Base-by-base conservation (phyloP, 2,797 vertebrate species). In the Geotrypetes seraphini region DNA sequence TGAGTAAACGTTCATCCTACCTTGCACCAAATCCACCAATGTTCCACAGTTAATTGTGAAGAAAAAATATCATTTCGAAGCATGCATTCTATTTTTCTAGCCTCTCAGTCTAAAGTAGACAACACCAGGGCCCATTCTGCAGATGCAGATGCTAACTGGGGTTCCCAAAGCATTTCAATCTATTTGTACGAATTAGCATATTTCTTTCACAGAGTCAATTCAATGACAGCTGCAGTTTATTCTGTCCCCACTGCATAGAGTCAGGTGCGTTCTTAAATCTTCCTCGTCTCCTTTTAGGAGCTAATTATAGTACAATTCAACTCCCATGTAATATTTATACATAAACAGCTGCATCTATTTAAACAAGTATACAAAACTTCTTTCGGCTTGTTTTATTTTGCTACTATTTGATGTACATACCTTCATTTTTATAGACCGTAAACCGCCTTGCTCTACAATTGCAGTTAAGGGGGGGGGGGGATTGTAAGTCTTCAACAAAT, bases 261-360 rank as follows among this genome's bases (percentile, higher is more conserved):
- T 75, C 78, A 75, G 74, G 73, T 77, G 78, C 65, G 36, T 65
- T 53, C 57, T 69, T 41, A 42, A 22, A 54, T 55, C 53, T 63
- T 75, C 53, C 63, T 66, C 59, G 56, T 57, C 49, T 68, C 54
- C 31, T 68, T 66, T 41, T 44, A 59, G 61, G 36, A 23, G 18
- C 50, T 69, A 65, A 71, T 69, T 73, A 66, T 52, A 47, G 47
- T 41, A 54, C 43, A 60, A 51, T 63, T 58, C n/a, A n/a, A n/a
- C 53, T 58, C 66, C 53, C 60, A 61, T 64, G 69, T 77, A 66
- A 63, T 71, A 61, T 54, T 75, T 66, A 58, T 61, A 63, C 60
- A 44, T 40, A 52, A 63, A 54, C 61, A 66, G 70, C 63, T 73
- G 57, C 53, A 61, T 66, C 60, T 56, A n/a, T n/a, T n/a, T n/a